A percentile compares a stretch with the other conserved stretches of the same genome.
phyloP scores from a whole-genome alignment of 2,113 vertebrate genomes.

The Sminthopsis crassicaudata region DNA sequence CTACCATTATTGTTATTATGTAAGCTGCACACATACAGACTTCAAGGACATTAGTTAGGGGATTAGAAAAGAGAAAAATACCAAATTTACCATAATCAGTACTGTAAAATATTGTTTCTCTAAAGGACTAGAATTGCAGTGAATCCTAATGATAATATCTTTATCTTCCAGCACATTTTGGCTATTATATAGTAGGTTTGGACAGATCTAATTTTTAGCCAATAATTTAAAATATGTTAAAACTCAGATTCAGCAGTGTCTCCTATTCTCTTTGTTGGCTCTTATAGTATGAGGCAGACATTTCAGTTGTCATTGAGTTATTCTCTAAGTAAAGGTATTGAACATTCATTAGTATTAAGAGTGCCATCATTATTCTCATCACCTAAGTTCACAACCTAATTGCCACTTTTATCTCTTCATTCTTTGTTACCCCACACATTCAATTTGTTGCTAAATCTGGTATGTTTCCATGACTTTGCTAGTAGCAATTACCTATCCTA shows the following conservation, averaged over 20 bases:
- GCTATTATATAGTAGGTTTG: constrained; percentile 10
- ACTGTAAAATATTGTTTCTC: neutral
- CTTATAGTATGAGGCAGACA: neutral
- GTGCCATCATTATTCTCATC: neutral
- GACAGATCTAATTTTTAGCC: constrained; percentile 25
- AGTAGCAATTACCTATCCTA: neutral
- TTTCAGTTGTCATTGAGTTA: neutral
- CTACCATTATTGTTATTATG: neutral
- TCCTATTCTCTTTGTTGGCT: neutral
- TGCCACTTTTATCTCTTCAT: neutral
- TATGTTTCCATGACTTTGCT: neutral
- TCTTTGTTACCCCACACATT: neutral
- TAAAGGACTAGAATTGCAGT: neutral
- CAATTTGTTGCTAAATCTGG: neutral
- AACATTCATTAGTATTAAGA: neutral
- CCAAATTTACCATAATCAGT: neutral
- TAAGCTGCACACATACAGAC: neutral
- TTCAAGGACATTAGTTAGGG: neutral
- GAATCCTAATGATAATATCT: constrained; percentile 29
- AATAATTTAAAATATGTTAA: constrained; percentile 11
- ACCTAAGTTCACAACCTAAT: neutral
- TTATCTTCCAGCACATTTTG: neutral
- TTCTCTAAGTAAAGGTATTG: neutral
- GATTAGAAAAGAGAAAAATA: neutral
- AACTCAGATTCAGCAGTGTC: neutral